Evolutionary conservation across 2,888 invertebrate species (phyloP).

Genomic region (Boloria selene): DNA sequence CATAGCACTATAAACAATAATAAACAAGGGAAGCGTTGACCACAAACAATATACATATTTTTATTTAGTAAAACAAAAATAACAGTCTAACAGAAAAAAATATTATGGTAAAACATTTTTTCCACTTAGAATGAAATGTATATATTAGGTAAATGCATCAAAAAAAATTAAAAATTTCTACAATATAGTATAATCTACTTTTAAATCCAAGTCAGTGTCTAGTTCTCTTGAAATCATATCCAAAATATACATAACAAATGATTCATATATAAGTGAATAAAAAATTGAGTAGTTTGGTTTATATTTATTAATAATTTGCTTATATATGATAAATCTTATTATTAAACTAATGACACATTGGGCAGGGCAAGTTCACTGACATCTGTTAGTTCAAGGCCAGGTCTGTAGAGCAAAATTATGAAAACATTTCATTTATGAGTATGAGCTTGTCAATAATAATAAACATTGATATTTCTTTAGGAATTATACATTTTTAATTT

Average conservation of each 20-base stretch:
- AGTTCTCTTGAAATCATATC: too few relatives aligned
- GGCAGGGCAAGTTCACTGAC: constrained; percentile 34
- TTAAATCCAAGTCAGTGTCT: too few relatives aligned
- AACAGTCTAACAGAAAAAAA: too few relatives aligned
- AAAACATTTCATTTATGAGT: constrained; percentile 9
- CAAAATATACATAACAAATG: too few relatives aligned
- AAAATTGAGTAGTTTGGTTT: neutral
- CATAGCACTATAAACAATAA: constrained; percentile 23
- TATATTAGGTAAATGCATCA: too few relatives aligned
- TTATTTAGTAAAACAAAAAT: neutral
- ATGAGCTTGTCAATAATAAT: neutral
- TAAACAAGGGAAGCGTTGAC: constrained; percentile 20
- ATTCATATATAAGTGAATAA: too few relatives aligned
- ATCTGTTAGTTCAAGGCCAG: constrained; percentile 32
- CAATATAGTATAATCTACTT: too few relatives aligned
- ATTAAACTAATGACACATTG: constrained; percentile 32
- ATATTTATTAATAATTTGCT: neutral
- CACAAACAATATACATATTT: constrained; percentile 11
- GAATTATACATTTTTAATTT: too few relatives aligned
- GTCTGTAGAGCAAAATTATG: constrained; percentile 25
- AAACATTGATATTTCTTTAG: too few relatives aligned
- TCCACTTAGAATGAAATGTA: too few relatives aligned
- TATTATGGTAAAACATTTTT: too few relatives aligned
- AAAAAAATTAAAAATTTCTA: too few relatives aligned
- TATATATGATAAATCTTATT: constrained; percentile 14